A percentile compares a stretch with the other conserved stretches of the same genome.
Evolutionary conservation across 2,113 vertebrate genomes (phyloP).

Genomic region (Sorex araneus): DNA sequence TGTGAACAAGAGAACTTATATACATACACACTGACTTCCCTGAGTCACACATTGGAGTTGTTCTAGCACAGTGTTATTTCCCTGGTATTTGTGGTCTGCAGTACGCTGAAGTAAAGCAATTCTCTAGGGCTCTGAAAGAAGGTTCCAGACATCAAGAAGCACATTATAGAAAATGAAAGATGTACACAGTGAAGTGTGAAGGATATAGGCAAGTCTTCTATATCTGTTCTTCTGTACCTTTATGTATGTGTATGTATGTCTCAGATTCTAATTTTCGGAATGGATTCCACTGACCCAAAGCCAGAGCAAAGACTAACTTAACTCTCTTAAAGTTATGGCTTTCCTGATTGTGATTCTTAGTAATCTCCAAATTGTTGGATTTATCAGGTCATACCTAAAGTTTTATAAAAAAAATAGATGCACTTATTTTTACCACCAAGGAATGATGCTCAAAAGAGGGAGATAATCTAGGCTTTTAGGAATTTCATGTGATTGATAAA

Average conservation of each 20-base stretch:
- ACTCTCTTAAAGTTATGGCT: neutral
- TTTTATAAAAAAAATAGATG: neutral
- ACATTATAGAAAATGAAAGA: neutral
- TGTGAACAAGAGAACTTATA: fast-evolving
- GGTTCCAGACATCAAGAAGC: neutral
- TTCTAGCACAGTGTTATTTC: neutral
- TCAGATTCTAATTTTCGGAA: neutral
- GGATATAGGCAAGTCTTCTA: neutral
- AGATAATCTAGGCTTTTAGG: neutral
- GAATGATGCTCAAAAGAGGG: neutral
- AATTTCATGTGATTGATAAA: neutral
- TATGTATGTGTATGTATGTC: no score
- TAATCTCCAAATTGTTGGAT: neutral
- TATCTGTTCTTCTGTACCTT: neutral
- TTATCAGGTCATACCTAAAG: neutral
- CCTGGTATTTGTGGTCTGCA: neutral
- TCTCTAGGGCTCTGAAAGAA: neutral
- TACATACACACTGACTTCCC: neutral
- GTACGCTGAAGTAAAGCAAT: neutral
- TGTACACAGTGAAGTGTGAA: neutral
- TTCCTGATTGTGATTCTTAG: neutral
- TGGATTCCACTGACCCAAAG: neutral
- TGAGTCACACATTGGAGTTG: neutral
- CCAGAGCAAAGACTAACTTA: neutral
- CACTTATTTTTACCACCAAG: neutral